Evolutionary conservation across 2,797 vertebrate species (phyloP), one percentile per base, ranked within the genome.

Genomic region (Zalophus californianus): DNA sequence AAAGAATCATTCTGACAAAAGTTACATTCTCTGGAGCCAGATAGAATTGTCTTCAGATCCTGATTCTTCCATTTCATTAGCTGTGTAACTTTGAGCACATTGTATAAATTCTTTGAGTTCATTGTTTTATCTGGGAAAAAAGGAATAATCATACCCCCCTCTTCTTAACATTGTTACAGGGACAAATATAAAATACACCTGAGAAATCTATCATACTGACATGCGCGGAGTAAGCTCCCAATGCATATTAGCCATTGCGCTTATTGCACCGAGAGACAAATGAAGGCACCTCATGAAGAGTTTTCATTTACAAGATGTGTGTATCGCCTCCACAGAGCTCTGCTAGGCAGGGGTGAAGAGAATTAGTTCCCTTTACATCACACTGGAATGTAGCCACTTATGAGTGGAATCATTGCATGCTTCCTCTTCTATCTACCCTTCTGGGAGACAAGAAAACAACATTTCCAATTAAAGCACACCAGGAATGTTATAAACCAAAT

Each of bases 401-500:
- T 3, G 21, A 41, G 14, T 90, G 5, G 44, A 85, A 86, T 72
- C 32, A 48, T 25, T 32, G 21, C 44, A 41, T n/a, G 3, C 11
- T 84, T 82, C 56, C 25, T 96, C 23, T 80, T 52, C 35, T 90
- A 73, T 48, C 29, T 60, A 35, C 41, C 6, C 15, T 93, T 88
- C 13, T 80, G 56, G 54, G 78, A 90, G 41, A 83, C n/a, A 93
- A 90, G 66, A 93, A 95, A 88, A 86, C 5, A 58, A 64, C 60
- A 60, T 72, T 93, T 96, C 60, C 86, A 96, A 38, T 95, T 95
- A 96, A 95, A 96, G 58, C 50, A n/a, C 44, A 93, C 48, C 70
- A 90, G 44, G 72, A 92, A 92, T 90, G 27, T 88, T 68, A 52
- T 92, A 94, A 93, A 68, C 50, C 73, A 92, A 88, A 52, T 79